Percentiles rank a stretch among this genome's conserved stretches.
Conservation (phyloP, 2,113 vertebrate genomes). For the Hiodon alosoides region DNA sequence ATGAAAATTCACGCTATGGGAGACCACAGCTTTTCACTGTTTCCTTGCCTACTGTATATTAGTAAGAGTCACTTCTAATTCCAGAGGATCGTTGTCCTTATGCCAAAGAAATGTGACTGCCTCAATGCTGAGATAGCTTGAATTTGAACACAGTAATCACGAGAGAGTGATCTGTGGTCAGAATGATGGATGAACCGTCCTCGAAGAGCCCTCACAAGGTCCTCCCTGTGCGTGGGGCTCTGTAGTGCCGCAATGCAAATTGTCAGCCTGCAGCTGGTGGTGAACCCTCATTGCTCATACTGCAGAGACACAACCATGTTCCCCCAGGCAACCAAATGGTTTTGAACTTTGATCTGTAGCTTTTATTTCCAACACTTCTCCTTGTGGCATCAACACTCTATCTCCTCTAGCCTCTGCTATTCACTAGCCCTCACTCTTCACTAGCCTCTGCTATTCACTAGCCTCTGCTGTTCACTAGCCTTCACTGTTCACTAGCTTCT, state of each 20-base stretch:
- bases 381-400: neutral
- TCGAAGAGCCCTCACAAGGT: constrained; percentile 3
- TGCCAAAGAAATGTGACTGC: neutral
- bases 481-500: no score
- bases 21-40: no score
- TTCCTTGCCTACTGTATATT: no score
- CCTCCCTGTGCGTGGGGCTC: neutral
- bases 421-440: no score
- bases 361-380: neutral
- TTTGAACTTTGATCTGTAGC: neutral
- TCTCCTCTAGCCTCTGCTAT: no score
- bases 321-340: neutral
- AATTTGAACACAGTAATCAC: constrained; percentile 3
- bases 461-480: no score
- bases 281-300: constrained; percentile 2
- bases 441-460: no score
- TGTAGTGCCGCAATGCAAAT: constrained; percentile 7
- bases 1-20: no score
- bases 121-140: neutral
- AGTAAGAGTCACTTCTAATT: no score
- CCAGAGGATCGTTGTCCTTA: neutral
- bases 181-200: constrained; percentile 6
- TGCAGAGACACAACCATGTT: neutral
- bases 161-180: neutral
- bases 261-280: neutral